Base-by-base conservation (phyloP, 2,113 vertebrate genomes). In the Penelope pileata region DNA sequence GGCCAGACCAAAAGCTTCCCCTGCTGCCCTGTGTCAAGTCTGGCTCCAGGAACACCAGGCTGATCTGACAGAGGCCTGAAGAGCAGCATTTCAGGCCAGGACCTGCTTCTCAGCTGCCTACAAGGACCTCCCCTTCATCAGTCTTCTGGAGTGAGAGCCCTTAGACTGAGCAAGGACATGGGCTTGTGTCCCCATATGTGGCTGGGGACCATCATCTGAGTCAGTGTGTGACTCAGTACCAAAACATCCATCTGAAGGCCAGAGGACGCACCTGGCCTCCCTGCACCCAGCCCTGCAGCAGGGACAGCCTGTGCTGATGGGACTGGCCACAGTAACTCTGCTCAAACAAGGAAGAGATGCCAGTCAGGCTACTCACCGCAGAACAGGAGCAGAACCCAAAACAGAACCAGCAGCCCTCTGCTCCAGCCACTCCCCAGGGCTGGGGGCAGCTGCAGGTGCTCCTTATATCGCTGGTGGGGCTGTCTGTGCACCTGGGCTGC, bases 131-230 rank as follows among this genome's bases (percentile, higher is more conserved):
- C 32, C 63, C 40, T 60, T 30, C n/a, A 17, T 15, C 17, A 30
- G 8, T 69, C 19, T 54, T 47, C 75, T 58, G 29, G 15, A 62
- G 42, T 0, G 38, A 53, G n/a, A 69, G 36, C 78, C 34, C 32
- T 36, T 22, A 56, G 38, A 3, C 63, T 10, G 34, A 60, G 63
- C 34, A 66, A 6, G 10, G 29, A 17, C 76, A 69, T 5, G 16
- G 17, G 1, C 22, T 42, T 2, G 1, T 21, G 4, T 64, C 60
- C 59, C 19, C 23, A n/a, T 2, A 0, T 15, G 1, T 1, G 3
- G 54, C 51, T 75, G 26, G 36, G 58, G 1, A 30, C 30, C 63
- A 69, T 63, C 45, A 5, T 3, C 36, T 29, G 2, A n/a, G 16
- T 6, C 47, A 32, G 3, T 23, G 80, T 10, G 30, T 81, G n/a